phyloP scores from a whole-genome alignment of 2,888 invertebrate species.

The Ectropis crepuscularia region DNA sequence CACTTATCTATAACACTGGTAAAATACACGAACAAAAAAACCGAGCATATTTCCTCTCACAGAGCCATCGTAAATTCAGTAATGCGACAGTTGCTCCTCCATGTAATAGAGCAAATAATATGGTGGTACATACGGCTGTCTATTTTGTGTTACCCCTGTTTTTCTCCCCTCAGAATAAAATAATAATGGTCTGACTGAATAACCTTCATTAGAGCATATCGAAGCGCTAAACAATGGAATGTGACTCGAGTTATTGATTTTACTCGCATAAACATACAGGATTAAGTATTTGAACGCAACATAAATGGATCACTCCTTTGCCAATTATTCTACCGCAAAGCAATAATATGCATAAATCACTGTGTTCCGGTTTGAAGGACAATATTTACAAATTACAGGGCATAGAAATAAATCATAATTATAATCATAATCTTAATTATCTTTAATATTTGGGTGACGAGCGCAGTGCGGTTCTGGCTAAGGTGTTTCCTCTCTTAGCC shows the following conservation, averaged over 20 bases:
- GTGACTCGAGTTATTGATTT: constrained; percentile 8
- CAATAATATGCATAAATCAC: too few relatives aligned
- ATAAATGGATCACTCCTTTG: too few relatives aligned
- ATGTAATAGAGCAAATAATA: not conserved
- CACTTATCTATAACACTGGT: not conserved
- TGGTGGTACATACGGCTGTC: constrained; percentile 8
- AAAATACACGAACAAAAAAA: not conserved
- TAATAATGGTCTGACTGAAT: constrained; percentile 22
- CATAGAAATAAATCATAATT: too few relatives aligned
- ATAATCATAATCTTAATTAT: too few relatives aligned
- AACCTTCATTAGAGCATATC: constrained; percentile 27
- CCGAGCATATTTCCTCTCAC: not conserved
- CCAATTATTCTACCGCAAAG: too few relatives aligned
- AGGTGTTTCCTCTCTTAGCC: too few relatives aligned
- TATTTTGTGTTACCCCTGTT: constrained; percentile 24
- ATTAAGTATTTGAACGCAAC: not conserved
- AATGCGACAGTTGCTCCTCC: constrained; percentile 1
- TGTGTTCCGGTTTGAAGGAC: too few relatives aligned
- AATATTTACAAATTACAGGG: too few relatives aligned
- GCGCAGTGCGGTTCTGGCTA: too few relatives aligned
- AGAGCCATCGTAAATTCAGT: not conserved
- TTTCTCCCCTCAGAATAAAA: constrained; percentile 27
- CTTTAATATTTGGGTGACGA: too few relatives aligned
- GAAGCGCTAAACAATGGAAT: constrained; percentile 14
- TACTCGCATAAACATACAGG: not conserved